phyloP scores from a whole-genome alignment of 1,140 invertebrate species.

The Drosophila parabipectinata region DNA sequence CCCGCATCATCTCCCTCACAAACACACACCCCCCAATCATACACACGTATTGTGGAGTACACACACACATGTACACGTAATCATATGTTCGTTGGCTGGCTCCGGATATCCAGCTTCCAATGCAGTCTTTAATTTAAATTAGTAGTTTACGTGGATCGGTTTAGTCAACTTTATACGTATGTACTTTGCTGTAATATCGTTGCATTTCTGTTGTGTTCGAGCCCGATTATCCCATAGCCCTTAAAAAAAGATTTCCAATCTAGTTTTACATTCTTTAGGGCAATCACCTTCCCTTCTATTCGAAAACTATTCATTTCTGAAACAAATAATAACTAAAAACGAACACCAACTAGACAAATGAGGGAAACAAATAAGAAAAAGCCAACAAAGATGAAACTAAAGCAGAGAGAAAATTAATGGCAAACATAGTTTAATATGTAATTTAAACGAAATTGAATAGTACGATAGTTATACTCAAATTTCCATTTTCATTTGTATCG shows the following conservation, averaged over 20 bases:
- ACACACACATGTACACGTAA: constrained; percentile 36
- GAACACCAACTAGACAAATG: constrained; percentile 60
- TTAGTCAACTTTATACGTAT: constrained; percentile 53
- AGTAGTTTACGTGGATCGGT: constrained; percentile 59
- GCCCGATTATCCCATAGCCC: background rate
- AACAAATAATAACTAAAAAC: constrained; percentile 22
- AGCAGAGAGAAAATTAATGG: constrained; percentile 39
- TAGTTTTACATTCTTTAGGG: constrained; percentile 5
- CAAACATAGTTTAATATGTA: constrained; percentile 80
- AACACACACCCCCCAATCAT: constrained; percentile 14
- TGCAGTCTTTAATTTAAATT: constrained; percentile 58
- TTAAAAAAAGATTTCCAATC: background rate
- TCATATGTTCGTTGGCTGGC: constrained; percentile 26
- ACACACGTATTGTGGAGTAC: constrained; percentile 6
- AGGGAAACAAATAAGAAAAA: constrained; percentile 55
- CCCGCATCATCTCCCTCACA: constrained; percentile 17
- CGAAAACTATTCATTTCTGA: constrained; percentile 23
- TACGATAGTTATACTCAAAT: constrained; percentile 79
- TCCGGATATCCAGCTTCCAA: constrained; percentile 11
- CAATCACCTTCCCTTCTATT: constrained; percentile 2
- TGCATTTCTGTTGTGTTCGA: constrained; percentile 56
- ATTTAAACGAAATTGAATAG: constrained; percentile 77
- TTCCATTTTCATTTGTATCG: constrained; percentile 76
- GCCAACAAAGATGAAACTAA: constrained; percentile 40
- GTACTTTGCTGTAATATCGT: constrained; percentile 63